phyloP scores from a whole-genome alignment of 1,140 invertebrate species.

The Drosophila nannoptera region DNA sequence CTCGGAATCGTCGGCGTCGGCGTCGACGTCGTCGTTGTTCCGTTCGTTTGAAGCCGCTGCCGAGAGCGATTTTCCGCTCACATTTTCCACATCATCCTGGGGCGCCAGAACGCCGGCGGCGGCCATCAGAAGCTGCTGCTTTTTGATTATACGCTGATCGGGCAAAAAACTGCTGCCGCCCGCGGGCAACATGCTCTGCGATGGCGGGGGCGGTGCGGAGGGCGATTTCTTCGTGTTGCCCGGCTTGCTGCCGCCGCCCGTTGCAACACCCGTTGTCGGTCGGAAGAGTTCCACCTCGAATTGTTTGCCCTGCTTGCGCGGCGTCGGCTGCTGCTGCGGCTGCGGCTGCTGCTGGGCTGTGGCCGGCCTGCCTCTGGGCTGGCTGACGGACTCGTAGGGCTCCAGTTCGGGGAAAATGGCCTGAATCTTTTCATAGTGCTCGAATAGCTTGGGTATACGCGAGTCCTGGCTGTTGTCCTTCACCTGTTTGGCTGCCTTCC shows the following conservation, averaged over 20 bases:
- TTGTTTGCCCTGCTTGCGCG: slow-evolving; percentile 58
- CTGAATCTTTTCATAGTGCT: slow-evolving; percentile 86
- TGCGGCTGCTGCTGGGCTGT: slow-evolving; percentile 11
- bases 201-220: slow-evolving; percentile 57
- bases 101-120: slow-evolving; percentile 63
- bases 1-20: slow-evolving; percentile 17
- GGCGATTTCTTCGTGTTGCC: slow-evolving; percentile 76
- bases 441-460: slow-evolving; percentile 85
- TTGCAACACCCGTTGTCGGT: slow-evolving; percentile 28
- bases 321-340: slow-evolving; percentile 7
- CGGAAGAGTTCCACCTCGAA: slow-evolving; percentile 65
- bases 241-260: slow-evolving; percentile 40
- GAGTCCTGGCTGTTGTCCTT: slow-evolving; percentile 79
- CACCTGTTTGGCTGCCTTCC: slow-evolving; percentile 82
- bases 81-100: slow-evolving; percentile 15
- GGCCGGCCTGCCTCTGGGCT: slow-evolving; percentile 29
- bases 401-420: slow-evolving; percentile 86
- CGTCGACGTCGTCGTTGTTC: background rate
- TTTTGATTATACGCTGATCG: slow-evolving; percentile 72
- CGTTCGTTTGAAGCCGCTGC: background rate
- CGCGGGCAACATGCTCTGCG: slow-evolving; percentile 44
- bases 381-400: slow-evolving; percentile 73
- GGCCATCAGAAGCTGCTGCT: slow-evolving; percentile 67
- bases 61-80: slow-evolving; percentile 10
- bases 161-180: slow-evolving; percentile 70